Percentiles rank a stretch among this genome's conserved stretches.
These are phyloP conservation scores for Stegodyphus mimosarum DNA, from an alignment of 1,140 invertebrate genomes.

Conservation along the genomic window DNA sequence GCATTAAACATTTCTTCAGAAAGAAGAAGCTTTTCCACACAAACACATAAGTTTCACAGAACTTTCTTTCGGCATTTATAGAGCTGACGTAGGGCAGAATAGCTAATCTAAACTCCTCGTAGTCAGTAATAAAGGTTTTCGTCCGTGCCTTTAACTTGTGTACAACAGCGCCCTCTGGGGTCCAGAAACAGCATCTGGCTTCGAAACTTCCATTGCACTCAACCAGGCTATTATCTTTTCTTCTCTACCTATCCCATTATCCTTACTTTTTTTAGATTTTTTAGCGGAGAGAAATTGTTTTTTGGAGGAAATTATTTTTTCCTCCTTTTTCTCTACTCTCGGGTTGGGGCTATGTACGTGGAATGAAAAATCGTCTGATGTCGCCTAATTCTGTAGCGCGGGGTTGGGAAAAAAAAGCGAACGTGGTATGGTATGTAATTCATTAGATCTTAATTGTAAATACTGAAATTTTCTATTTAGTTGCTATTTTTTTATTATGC, in stretches of 20 bases:
- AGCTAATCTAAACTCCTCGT: conserved; percentile 13
- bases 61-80: neutral
- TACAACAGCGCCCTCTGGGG: conserved; percentile 38
- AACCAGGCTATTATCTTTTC: conserved; percentile 25
- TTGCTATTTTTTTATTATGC: too few relatives aligned
- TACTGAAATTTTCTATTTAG: too few relatives aligned
- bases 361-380: too few relatives aligned
- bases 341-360: too few relatives aligned
- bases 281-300: conserved; percentile 18
- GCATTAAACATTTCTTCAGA: too few relatives aligned
- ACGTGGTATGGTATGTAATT: too few relatives aligned
- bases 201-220: conserved; percentile 18
- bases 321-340: neutral
- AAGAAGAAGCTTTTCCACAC: too few relatives aligned
- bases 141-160: conserved; percentile 22
- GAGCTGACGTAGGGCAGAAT: conserved; percentile 1
- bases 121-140: conserved; percentile 39
- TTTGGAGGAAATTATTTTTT: conserved; percentile 48
- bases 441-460: too few relatives aligned
- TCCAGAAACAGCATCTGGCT: conserved; percentile 17
- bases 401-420: too few relatives aligned
- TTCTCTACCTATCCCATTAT: conserved; percentile 40
- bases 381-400: too few relatives aligned
- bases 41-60: too few relatives aligned
- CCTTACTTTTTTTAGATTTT: conserved; percentile 13